Conservation (phyloP, 1,140 invertebrate species). For the Agraylea sexmaculata region DNA sequence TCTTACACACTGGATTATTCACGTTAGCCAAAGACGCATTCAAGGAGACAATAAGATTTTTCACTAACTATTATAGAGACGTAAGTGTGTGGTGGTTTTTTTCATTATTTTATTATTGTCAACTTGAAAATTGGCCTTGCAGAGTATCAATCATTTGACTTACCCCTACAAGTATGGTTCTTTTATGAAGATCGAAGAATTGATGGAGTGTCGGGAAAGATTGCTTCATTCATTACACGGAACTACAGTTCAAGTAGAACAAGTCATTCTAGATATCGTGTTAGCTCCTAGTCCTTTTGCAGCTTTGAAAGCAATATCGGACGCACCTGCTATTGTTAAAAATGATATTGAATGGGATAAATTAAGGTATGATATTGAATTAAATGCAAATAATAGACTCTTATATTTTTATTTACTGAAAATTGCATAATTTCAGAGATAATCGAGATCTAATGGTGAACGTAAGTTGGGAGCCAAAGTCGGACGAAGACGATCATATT, state of each 20-base stretch:
- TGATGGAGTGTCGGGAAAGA: conserved; percentile 71
- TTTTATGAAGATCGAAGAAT: conserved; percentile 84
- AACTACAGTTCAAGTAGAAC: conserved; percentile 62
- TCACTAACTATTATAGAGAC: conserved; percentile 77
- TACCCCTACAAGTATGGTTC: conserved; percentile 89
- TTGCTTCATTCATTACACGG: conserved; percentile 76
- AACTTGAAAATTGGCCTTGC: conserved; percentile 31
- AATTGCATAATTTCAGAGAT: conserved; percentile 28
- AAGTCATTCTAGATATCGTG: conserved; percentile 65
- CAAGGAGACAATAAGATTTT: conserved; percentile 69
- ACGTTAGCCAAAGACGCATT: conserved; percentile 50
- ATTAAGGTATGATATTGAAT: conserved; percentile 23
- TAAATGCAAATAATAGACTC: background rate
- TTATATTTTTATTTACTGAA: conserved; percentile 5
- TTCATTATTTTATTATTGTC: conserved; percentile 8
- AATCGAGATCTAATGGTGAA: conserved; percentile 48
- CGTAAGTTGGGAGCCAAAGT: conserved; percentile 47
- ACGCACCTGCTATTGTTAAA: conserved; percentile 27
- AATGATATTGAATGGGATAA: conserved; percentile 37
- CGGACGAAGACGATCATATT: conserved; percentile 61
- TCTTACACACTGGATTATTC: conserved; percentile 57
- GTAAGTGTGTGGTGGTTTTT: conserved; percentile 37
- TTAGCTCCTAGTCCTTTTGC: conserved; percentile 29
- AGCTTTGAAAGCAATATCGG: conserved; percentile 22
- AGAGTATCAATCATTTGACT: conserved; percentile 85